These are phyloP conservation scores for Morone chrysops DNA, from an alignment of 2,113 vertebrate genomes.

Conservation along the genomic window DNA sequence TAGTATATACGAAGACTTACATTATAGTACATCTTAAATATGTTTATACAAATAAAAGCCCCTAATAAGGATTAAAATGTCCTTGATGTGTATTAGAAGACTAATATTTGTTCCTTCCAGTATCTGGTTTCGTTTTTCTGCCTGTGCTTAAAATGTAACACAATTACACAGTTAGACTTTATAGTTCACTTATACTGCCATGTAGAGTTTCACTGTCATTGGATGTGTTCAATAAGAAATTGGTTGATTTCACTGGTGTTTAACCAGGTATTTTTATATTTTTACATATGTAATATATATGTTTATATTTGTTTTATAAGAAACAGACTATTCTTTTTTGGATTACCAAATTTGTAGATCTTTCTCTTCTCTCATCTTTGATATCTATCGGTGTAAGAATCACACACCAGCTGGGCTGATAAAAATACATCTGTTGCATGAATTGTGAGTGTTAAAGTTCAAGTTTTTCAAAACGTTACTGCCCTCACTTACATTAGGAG, in stretches of 20 bases:
- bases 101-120: neutral
- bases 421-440: constrained; percentile 15
- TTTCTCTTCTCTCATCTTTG: constrained; percentile 2
- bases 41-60: neutral
- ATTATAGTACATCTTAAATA: neutral
- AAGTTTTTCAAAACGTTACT: constrained; percentile 6
- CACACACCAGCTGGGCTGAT: constrained; percentile 36
- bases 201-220: neutral
- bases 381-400: constrained; percentile 14
- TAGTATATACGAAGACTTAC: neutral
- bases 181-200: too few relatives aligned
- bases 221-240: neutral
- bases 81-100: neutral
- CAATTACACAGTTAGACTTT: neutral
- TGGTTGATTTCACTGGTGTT: neutral
- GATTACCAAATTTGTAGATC: neutral
- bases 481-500: constrained; percentile 1
- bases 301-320: too few relatives aligned
- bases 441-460: constrained; percentile 35
- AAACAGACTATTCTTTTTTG: neutral
- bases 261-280: neutral
- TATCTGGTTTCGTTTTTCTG: neutral
- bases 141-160: neutral
- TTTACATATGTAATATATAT: neutral
- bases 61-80: neutral